Conservation (phyloP, 2,797 vertebrate genomes). For the Percopsis omiscomaycus region DNA sequence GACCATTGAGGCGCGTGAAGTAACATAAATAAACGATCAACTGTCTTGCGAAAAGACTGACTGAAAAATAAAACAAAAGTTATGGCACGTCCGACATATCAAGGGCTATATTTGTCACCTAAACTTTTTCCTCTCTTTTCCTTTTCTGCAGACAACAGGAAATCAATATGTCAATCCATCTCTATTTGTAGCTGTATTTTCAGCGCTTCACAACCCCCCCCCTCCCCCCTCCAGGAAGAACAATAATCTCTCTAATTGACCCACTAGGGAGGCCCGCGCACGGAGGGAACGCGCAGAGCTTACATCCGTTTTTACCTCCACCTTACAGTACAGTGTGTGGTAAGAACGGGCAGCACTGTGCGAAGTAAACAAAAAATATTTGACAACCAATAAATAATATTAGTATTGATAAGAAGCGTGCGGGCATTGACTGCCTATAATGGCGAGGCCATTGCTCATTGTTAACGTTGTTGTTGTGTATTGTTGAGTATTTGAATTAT, state of each 20-base stretch:
- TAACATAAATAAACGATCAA: constrained; percentile 1
- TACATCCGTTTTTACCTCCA: constrained; percentile 90
- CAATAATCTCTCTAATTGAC: constrained; percentile 99
- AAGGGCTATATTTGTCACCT: constrained; percentile 70
- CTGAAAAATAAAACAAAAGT: background rate
- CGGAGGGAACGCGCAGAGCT: constrained; percentile 82
- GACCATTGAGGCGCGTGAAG: background rate
- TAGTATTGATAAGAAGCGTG: background rate
- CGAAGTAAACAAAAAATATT: constrained; percentile 26
- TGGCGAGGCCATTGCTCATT: background rate
- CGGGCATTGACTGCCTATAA: background rate
- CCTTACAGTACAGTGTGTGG: constrained; percentile 65
- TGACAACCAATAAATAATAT: constrained; percentile 11
- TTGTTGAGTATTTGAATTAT: background rate
- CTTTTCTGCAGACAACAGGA: constrained; percentile 73
- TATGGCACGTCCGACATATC: constrained; percentile 4
- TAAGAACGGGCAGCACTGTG: constrained; percentile 70
- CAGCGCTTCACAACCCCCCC: constrained; percentile 81
- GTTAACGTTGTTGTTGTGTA: constrained; percentile 10
- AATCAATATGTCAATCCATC: constrained; percentile 93
- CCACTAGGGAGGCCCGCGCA: constrained; percentile 94
- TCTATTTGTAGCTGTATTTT: constrained; percentile 87
- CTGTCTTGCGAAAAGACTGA: background rate
- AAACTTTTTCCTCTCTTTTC: constrained; percentile 43
- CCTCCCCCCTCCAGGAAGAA: constrained; percentile 91